These are phyloP conservation scores for Arctocebus calabarensis DNA, from an alignment of 2,797 vertebrate genomes.

Conservation along the genomic window DNA sequence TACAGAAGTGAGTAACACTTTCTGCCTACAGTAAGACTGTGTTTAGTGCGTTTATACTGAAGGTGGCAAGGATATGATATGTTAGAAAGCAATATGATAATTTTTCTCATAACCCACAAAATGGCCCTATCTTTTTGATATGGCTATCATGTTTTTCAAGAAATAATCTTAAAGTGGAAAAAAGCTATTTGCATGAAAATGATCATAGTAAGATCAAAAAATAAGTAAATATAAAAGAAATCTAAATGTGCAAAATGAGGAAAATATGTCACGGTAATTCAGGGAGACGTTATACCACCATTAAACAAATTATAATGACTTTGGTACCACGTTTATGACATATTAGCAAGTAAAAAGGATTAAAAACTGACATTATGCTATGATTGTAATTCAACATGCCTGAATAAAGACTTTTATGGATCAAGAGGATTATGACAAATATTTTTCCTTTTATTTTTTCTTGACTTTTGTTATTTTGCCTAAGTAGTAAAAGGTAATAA, in stretches of 20 bases:
- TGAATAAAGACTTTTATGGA: background rate
- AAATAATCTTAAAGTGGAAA: constrained; percentile 18
- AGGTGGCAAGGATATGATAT: background rate
- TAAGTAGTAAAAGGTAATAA: constrained; percentile 26
- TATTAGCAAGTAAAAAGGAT: background rate
- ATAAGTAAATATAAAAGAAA: background rate
- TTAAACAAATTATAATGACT: constrained; percentile 35
- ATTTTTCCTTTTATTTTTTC: constrained; percentile 14
- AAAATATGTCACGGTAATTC: background rate
- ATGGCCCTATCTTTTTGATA: constrained; percentile 35
- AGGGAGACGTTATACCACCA: background rate
- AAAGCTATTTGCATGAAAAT: constrained; percentile 18
- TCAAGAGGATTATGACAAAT: background rate
- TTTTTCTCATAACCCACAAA: constrained; percentile 15
- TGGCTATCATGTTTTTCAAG: background rate
- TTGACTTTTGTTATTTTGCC: constrained; percentile 16
- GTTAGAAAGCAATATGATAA: constrained; percentile 38
- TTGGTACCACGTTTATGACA: background rate
- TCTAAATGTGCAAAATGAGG: constrained; percentile 5
- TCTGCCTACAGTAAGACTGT: background rate
- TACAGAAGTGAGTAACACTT: background rate
- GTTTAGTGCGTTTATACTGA: constrained; percentile 28
- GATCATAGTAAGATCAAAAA: constrained; percentile 32
- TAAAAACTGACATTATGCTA: background rate
- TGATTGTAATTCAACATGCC: background rate